Evolutionary conservation across 2,113 vertebrate genomes (phyloP), one percentile per base, ranked within the genome.

Genomic region (Cinclus cinclus): DNA sequence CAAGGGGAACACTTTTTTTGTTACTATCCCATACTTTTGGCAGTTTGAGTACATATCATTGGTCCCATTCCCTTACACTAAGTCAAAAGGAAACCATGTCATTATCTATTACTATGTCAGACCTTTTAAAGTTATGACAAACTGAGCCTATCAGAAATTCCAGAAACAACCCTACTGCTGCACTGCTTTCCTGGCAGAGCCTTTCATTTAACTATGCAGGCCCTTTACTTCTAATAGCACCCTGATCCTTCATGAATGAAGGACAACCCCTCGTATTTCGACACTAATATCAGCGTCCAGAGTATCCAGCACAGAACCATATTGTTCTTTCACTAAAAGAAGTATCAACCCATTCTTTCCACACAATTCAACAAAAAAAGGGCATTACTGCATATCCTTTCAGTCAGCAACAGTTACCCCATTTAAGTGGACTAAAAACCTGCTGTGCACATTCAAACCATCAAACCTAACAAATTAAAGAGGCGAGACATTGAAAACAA

Each of bases 71-170:
- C 35, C 22, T 69, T 35, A 64, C 11, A 12, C 12, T 28, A 67
- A 42, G 17, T 22, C 31, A 68, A 37, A 5, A 44, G 31, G 71
- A 85, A 67, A 35, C 19, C 30, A 17, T 2, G 15, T 14, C 20
- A 25, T 53, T 65, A 64, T 13, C 35, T 39, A 37, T 23, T 33
- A 28, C 31, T 42, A 25, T 0, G 0, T 33, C 13, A 19, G 33
- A 37, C 33, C 52, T 82, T 82, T 52, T 25, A 18, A 52, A 82
- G 37, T 46, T 59, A 41, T 2, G 12, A 41, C 4, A 18, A 90
- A 19, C 18, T 50, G 10, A 27, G 52, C 31, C 50, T 16, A 90
- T 5, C 56, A 70, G 30, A 83, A 93, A 90, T 35, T 42, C 47
- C 35, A 68, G 42, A 76, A 91, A 64, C 3, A 39, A 37, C 19